phyloP scores from a whole-genome alignment of 2,888 invertebrate genomes.

The Drosophila suboccidentalis region DNA sequence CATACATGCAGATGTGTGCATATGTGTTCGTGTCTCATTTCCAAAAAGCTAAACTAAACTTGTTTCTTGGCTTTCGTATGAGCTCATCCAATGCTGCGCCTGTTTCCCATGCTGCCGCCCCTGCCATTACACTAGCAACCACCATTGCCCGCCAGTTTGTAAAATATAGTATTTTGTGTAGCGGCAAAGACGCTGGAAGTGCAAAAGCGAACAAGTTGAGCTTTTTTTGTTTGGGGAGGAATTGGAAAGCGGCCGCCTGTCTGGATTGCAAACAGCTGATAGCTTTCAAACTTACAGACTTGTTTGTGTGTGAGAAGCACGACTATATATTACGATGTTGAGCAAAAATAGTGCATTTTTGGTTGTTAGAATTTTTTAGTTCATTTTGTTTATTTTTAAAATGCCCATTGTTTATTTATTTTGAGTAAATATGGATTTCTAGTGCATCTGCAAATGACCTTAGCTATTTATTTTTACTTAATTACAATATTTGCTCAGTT shows the following conservation, averaged over 20 bases:
- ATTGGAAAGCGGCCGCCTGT: slow-evolving; percentile 44
- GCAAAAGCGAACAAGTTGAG: slow-evolving; percentile 54
- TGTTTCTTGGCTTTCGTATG: slow-evolving; percentile 73
- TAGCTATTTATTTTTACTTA: slow-evolving; percentile 38
- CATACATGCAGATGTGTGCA: neutral
- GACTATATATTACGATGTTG: slow-evolving; percentile 1
- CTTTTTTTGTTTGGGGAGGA: slow-evolving; percentile 55
- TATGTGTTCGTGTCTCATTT: slow-evolving; percentile 55
- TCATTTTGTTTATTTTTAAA: slow-evolving; percentile 12
- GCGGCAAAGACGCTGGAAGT: slow-evolving; percentile 73
- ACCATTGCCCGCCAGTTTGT: slow-evolving; percentile 16
- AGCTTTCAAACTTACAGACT: slow-evolving; percentile 24
- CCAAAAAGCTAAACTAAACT: slow-evolving; percentile 78
- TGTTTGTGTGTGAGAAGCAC: slow-evolving; percentile 41
- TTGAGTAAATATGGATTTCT: neutral
- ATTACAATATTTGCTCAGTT: slow-evolving; percentile 14
- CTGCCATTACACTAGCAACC: slow-evolving; percentile 23
- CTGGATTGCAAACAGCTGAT: slow-evolving; percentile 54
- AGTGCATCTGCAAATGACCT: slow-evolving; percentile 39
- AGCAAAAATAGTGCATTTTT: slow-evolving; percentile 21
- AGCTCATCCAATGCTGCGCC: slow-evolving; percentile 69
- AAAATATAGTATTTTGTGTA: slow-evolving; percentile 43
- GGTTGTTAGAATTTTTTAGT: slow-evolving; percentile 30
- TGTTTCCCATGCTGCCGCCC: slow-evolving; percentile 35
- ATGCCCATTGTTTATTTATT: neutral